These are phyloP conservation scores for Brachionus koreanus DNA, from an alignment of 1,140 invertebrate species.

Conservation along the genomic window DNA sequence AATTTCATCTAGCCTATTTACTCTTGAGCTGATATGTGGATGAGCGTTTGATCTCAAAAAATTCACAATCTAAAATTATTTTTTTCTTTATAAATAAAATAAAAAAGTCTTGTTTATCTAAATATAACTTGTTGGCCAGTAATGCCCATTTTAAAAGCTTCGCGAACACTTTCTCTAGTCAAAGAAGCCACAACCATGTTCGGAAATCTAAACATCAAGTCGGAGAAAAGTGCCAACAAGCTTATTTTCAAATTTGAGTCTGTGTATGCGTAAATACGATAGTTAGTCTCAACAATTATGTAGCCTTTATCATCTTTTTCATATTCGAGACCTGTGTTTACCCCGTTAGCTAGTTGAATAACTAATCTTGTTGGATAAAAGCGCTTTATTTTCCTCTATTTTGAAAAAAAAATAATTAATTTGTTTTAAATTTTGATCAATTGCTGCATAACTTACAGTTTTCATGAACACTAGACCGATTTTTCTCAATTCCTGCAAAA, in stretches of 20 bases:
- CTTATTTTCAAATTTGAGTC: conserved; percentile 87
- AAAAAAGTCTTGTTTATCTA: conserved; percentile 40
- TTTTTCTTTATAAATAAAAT: background rate
- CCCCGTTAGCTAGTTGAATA: conserved; percentile 75
- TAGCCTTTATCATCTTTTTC: conserved; percentile 65
- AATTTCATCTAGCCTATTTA: conserved; percentile 46
- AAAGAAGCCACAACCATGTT: conserved; percentile 87
- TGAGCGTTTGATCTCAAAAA: conserved; percentile 82
- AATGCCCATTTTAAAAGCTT: conserved; percentile 86
- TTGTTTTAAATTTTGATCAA: no score
- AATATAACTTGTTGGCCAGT: conserved; percentile 68
- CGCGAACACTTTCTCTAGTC: conserved; percentile 84
- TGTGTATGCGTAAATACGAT: conserved; percentile 91
- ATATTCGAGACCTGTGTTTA: conserved; percentile 53
- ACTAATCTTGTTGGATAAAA: conserved; percentile 92
- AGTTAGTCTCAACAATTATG: conserved; percentile 94
- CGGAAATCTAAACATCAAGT: conserved; percentile 87
- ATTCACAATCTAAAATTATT: conserved; percentile 73
- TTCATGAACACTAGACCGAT: conserved; percentile 87
- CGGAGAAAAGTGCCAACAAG: conserved; percentile 81
- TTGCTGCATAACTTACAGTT: conserved; percentile 64
- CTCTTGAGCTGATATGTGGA: conserved; percentile 60
- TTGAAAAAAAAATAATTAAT: no score
- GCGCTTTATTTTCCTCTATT: conserved; percentile 75
- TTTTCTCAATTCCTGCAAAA: conserved; percentile 90